Evolutionary conservation across 2,797 vertebrate genomes (phyloP).

Genomic region (Nannoperca obscura): DNA sequence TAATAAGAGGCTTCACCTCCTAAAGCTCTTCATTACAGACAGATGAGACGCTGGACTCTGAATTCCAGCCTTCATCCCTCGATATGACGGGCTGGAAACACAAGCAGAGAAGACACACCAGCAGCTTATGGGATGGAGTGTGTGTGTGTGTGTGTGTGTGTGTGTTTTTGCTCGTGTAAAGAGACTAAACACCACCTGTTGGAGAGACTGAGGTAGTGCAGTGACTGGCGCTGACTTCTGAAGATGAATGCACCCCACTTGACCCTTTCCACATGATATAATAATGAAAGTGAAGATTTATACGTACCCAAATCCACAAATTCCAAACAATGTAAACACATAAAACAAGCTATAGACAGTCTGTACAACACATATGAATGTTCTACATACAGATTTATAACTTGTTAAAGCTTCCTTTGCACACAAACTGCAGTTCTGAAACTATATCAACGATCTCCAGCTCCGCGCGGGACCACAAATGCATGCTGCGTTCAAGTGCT

Average conservation of each 20-base stretch:
- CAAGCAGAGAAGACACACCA: constrained; percentile 20
- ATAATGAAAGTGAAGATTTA: neutral
- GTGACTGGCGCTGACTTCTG: neutral
- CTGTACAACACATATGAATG: neutral
- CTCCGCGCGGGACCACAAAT: no score
- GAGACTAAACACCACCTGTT: constrained; percentile 37
- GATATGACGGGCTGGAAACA: constrained; percentile 29
- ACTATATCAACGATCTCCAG: no score
- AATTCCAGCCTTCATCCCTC: constrained; percentile 40
- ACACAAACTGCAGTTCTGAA: neutral
- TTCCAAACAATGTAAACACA: no score
- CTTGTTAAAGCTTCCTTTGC: no score
- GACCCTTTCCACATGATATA: neutral
- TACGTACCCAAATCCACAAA: no score
- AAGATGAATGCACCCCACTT: neutral
- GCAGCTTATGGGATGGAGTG: neutral
- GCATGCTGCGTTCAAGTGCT: no score
- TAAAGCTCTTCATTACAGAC: constrained; percentile 54
- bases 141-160: constrained; percentile 1
- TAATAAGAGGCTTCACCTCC: constrained; percentile 59
- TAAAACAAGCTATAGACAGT: no score
- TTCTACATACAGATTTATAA: neutral
- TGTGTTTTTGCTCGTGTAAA: neutral
- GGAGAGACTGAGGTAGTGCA: constrained; percentile 12
- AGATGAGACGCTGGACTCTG: constrained; percentile 33